phyloP scores from a whole-genome alignment of 2,113 vertebrate species.

The Eonycteris spelaea region DNA sequence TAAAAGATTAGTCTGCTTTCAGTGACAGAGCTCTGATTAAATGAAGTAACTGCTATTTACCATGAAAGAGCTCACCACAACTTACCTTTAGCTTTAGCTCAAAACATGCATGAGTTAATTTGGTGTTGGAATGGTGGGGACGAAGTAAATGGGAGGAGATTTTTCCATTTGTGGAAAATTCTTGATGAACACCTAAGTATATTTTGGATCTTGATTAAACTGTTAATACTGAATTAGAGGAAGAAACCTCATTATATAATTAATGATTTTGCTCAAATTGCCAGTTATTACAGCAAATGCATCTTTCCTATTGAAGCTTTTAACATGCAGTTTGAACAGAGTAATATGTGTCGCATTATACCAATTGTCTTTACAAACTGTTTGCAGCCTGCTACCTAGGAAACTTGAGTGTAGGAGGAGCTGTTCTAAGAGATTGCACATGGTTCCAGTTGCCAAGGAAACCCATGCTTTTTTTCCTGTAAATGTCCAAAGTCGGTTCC shows the following conservation, averaged over 20 bases:
- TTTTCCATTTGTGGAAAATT: not conserved
- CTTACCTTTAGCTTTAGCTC: not conserved
- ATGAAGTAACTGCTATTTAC: not conserved
- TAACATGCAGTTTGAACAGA: not conserved
- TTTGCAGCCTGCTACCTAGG: conserved; percentile 80
- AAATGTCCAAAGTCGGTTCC: conserved; percentile 59
- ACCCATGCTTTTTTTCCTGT: conserved; percentile 54
- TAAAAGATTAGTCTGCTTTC: not conserved
- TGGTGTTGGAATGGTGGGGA: not conserved
- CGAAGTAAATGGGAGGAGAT: not conserved
- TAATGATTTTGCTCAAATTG: not conserved
- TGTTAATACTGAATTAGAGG: not conserved
- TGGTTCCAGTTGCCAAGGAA: conserved; percentile 82
- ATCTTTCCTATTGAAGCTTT: conserved; percentile 10
- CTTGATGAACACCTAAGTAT: not conserved
- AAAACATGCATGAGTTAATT: not conserved
- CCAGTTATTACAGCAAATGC: not conserved
- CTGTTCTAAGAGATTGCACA: conserved; percentile 64
- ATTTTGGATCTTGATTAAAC: not conserved
- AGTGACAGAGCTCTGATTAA: not conserved
- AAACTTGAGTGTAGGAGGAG: conserved; percentile 77
- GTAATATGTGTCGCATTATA: conserved; percentile 22
- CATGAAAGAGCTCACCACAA: not conserved
- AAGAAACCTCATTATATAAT: not conserved
- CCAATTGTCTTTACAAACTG: conserved; percentile 65